These are phyloP conservation scores for Anoplophora glabripennis DNA, from an alignment of 1,140 invertebrate genomes.

Conservation along the genomic window DNA sequence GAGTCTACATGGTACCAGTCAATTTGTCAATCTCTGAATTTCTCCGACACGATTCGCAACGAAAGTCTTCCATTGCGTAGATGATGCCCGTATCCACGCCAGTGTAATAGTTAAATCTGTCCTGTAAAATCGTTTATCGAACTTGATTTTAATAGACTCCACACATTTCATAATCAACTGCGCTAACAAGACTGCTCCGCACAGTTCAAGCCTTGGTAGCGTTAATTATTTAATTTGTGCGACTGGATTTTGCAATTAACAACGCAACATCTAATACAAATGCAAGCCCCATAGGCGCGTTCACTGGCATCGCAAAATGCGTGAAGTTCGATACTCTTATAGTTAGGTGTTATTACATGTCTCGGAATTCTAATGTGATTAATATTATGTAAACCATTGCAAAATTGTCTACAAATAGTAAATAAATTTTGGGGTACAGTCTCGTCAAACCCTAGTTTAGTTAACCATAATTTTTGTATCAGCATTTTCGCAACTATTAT, in stretches of 20 bases:
- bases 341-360: background rate
- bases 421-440: constrained; percentile 1
- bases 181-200: constrained; percentile 22
- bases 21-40: too few species aligned
- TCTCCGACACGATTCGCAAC: too few species aligned
- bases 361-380: constrained; percentile 3
- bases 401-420: constrained; percentile 7
- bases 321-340: constrained; percentile 29
- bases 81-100: too few species aligned
- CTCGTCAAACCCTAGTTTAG: constrained; percentile 48
- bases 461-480: constrained; percentile 47
- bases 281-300: constrained; percentile 40
- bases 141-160: background rate
- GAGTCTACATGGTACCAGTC: too few species aligned
- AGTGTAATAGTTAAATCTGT: too few species aligned
- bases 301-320: constrained; percentile 46
- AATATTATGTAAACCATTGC: constrained; percentile 12
- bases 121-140: too few species aligned
- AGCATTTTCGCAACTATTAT: constrained; percentile 46
- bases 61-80: too few species aligned
- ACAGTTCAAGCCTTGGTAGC: constrained; percentile 34
- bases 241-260: constrained; percentile 45
- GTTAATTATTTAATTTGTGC: constrained; percentile 31
- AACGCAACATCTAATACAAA: constrained; percentile 38
- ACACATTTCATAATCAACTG: constrained; percentile 13